Evolutionary conservation across 2,113 vertebrate genomes (phyloP).

Genomic region (Rhagologus leucostigma): DNA sequence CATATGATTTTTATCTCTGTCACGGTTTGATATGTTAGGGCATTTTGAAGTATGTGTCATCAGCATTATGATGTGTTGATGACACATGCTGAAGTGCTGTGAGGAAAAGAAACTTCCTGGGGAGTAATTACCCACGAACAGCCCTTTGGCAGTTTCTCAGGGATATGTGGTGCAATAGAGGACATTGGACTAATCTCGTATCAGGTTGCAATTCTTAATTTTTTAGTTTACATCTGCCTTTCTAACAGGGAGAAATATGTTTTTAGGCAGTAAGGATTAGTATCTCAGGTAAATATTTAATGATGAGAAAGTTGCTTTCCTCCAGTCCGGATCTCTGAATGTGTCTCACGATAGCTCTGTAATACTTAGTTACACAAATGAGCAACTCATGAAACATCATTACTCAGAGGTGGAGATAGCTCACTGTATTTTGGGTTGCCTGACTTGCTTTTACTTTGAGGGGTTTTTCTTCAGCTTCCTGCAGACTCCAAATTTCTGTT

Average conservation of each 20-base stretch:
- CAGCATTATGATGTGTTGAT: not conserved
- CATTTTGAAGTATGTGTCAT: not conserved
- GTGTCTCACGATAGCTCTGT: not conserved
- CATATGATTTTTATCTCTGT: not conserved
- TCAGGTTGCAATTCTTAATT: not conserved
- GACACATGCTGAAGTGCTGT: not conserved
- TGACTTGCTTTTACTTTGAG: not conserved
- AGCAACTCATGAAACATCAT: not conserved
- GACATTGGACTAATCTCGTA: not conserved
- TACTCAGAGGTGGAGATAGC: not conserved
- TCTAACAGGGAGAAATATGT: not conserved
- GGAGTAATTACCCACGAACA: not conserved
- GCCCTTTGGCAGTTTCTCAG: not conserved
- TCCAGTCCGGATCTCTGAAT: accelerated
- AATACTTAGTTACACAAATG: not conserved
- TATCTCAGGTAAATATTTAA: not conserved
- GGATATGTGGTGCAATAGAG: not conserved
- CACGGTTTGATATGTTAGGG: not conserved
- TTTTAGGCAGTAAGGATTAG: not conserved
- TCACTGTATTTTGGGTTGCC: not conserved
- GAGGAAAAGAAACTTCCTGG: not conserved
- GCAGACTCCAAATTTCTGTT: not conserved
- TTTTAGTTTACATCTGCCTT: not conserved
- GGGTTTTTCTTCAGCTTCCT: not conserved
- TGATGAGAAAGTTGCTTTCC: not conserved